Evolutionary conservation across 2,888 invertebrate species (phyloP).

Genomic region (Scaptomyza polygonia): DNA sequence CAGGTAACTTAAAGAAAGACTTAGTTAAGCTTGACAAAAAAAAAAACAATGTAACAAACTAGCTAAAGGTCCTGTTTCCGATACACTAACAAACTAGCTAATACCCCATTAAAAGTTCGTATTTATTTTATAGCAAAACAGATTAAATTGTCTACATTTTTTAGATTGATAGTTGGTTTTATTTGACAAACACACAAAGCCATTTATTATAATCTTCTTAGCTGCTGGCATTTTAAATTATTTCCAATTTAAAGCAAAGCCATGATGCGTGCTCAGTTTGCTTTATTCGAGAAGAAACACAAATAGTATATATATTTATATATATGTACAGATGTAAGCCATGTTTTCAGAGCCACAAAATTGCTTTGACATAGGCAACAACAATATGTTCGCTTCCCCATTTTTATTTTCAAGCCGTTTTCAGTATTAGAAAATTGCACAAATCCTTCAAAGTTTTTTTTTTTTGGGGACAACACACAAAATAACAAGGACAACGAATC

Average conservation of each 20-base stretch:
- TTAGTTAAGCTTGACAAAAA: slow-evolving; percentile 11
- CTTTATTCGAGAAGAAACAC: slow-evolving; percentile 4
- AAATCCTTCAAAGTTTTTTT: slow-evolving; percentile 64
- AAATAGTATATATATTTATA: neutral
- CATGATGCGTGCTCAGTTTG: slow-evolving; percentile 38
- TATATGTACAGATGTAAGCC: slow-evolving; percentile 11
- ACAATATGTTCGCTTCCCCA: slow-evolving; percentile 7
- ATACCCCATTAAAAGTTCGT: no score
- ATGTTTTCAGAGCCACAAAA: slow-evolving; percentile 39
- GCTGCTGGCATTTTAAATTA: slow-evolving; percentile 17
- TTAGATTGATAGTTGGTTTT: no score
- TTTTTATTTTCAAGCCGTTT: slow-evolving; percentile 22
- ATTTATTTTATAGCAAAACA: no score
- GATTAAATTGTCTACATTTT: neutral
- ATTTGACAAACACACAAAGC: neutral
- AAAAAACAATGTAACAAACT: neutral
- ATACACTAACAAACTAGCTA: no score
- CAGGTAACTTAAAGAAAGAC: slow-evolving; percentile 32
- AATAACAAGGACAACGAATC: slow-evolving; percentile 25
- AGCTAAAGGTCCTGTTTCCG: neutral
- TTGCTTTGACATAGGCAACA: slow-evolving; percentile 49
- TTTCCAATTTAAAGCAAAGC: slow-evolving; percentile 14
- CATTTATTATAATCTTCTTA: slow-evolving; percentile 12
- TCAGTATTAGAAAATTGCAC: slow-evolving; percentile 75
- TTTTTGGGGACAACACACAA: slow-evolving; percentile 47